Conservation (phyloP, 2,113 vertebrate genomes). For the Paratilapia polleni region DNA sequence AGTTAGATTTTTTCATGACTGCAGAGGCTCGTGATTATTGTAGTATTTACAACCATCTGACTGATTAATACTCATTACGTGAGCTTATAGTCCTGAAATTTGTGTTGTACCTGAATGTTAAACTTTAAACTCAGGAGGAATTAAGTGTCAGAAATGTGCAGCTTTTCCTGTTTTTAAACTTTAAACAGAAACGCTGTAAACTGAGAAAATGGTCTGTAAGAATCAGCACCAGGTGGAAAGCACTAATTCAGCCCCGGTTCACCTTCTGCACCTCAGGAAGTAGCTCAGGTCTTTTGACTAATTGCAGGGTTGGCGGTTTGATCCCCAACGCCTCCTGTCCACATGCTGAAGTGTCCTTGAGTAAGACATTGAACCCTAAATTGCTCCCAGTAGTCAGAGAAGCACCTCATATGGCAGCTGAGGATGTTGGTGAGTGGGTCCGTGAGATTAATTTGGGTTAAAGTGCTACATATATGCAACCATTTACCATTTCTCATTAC, state of each 20-base stretch:
- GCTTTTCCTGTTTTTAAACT: not conserved
- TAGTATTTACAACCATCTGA: too few relatives aligned
- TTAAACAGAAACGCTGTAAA: not conserved
- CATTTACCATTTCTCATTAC: not conserved
- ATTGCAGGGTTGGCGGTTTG: conserved; percentile 13
- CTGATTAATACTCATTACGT: not conserved
- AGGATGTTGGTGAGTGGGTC: conserved; percentile 4
- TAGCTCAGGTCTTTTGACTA: not conserved
- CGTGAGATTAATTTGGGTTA: not conserved
- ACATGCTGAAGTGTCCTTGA: conserved; percentile 5
- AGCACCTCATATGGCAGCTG: not conserved
- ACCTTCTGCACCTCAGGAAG: conserved; percentile 12
- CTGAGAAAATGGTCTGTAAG: too few relatives aligned
- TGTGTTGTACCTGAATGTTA: not conserved
- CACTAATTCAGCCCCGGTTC: not conserved
- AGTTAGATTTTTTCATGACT: not conserved
- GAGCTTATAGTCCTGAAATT: not conserved
- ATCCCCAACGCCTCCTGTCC: not conserved
- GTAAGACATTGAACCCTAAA: not conserved
- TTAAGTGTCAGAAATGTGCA: not conserved
- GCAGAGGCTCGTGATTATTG: not conserved
- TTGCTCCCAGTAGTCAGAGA: not conserved
- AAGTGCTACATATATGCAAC: not conserved
- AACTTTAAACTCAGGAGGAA: not conserved
- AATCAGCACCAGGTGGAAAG: not conserved